Evolutionary conservation across 2,888 invertebrate genomes (phyloP), one percentile per base, ranked within the genome.

Genomic region (Notodonta ziczac): DNA sequence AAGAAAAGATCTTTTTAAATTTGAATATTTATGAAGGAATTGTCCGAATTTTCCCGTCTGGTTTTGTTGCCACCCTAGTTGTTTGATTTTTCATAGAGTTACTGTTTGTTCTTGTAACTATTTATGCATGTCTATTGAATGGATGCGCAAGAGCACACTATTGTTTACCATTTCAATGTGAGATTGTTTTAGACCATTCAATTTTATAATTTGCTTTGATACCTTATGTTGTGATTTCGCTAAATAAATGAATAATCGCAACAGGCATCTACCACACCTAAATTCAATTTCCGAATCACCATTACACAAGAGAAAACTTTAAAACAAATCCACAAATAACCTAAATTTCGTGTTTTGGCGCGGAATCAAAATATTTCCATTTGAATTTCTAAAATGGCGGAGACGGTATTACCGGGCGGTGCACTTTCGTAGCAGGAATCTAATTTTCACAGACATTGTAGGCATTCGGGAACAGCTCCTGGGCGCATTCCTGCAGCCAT

Each of bases 361-460:
- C 42, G 40, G 55, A 55, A 55, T 55, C 55, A 5, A 39, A 63
- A 68, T 76, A 60, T 63, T 70, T 58, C 56, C 56, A 62, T 56
- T 57, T 58, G 16, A 52, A 60, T 72, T 74, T 72, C 67, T 63
- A 58, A 53, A 35, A 53, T 53, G 52, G 52, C 59, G 42, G 53
- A 60, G 57, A 58, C 50, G 52, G 57, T 42, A 57, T 52, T 42
- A 58, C 58, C 54, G 55, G 50, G 61, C 60, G 58, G 62, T 61
- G 60, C 65, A 67, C 56, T 61, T 58, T 63, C 61, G 57, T 52
- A 57, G 52, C 60, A 66, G 74, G 72, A 82, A 82, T 82, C 78
- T 78, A 78, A 83, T 82, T 81, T 80, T 65, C 78, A 59, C 72
- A 73, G 70, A 73, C 75, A 70, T 69, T 70, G 66, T 67, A 67